phyloP scores from a whole-genome alignment of 1,140 invertebrate species.

The Bacillus rossius region DNA sequence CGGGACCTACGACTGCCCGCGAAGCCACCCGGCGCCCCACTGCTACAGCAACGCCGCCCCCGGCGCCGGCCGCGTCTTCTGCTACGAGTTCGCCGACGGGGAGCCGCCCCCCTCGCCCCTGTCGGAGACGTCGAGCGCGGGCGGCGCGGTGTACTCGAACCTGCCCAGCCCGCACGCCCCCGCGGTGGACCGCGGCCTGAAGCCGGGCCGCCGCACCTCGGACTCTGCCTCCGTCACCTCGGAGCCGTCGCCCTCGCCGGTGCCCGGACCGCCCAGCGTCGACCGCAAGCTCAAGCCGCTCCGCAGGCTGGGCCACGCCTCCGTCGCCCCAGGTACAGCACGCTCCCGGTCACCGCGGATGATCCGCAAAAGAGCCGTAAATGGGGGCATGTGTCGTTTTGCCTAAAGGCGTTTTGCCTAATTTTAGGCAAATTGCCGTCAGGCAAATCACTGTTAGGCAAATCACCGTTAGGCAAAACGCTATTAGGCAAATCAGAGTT shows the following conservation, averaged over 20 bases:
- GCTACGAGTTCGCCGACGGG: constrained; percentile 49
- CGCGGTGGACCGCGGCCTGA: constrained; percentile 68
- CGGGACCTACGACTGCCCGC: constrained; percentile 67
- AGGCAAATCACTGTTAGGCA: no score
- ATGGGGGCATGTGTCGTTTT: no score
- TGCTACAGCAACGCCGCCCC: constrained; percentile 69
- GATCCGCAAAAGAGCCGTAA: no score
- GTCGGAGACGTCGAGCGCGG: constrained; percentile 42
- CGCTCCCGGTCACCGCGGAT: no score
- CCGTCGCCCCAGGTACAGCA: not conserved
- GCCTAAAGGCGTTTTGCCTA: no score
- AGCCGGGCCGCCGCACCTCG: constrained; percentile 60
- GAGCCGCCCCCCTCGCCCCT: constrained; percentile 50
- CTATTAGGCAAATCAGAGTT: no score
- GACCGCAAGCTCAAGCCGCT: constrained; percentile 50
- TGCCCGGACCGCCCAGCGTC: constrained; percentile 46
- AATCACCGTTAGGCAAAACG: no score
- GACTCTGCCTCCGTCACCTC: constrained; percentile 43
- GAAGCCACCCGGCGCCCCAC: constrained; percentile 56
- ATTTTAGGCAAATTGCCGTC: no score
- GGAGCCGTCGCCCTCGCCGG: constrained; percentile 31
- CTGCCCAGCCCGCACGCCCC: constrained; percentile 53
- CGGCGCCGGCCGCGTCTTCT: constrained; percentile 51
- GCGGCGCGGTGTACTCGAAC: constrained; percentile 51
- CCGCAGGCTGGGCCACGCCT: constrained; percentile 6